Percentiles rank a stretch among this genome's conserved stretches.
Evolutionary conservation across 1,140 invertebrate species (phyloP).

Genomic region (Micrasema minimum): DNA sequence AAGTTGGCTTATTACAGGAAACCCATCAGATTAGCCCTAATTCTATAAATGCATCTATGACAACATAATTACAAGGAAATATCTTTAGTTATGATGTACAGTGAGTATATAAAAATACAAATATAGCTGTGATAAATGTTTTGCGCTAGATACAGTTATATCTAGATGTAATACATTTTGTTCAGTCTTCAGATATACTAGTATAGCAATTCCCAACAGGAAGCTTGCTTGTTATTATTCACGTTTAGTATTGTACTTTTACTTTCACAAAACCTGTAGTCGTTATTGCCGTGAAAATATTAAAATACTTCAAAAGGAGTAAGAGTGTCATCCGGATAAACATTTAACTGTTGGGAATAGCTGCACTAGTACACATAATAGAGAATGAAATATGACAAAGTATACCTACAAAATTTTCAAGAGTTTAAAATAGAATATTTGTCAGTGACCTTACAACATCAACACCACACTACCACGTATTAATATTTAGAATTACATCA

Average conservation of each 20-base stretch:
- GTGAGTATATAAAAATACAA: slow-evolving; percentile 42
- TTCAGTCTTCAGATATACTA: slow-evolving; percentile 36
- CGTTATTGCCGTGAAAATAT: too few relatives aligned
- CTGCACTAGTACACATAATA: slow-evolving; percentile 24
- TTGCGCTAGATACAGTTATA: slow-evolving; percentile 40
- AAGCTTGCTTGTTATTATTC: background rate
- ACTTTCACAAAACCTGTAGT: too few relatives aligned
- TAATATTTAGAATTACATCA: slow-evolving; percentile 27
- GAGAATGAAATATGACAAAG: slow-evolving; percentile 21
- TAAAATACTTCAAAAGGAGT: too few relatives aligned
- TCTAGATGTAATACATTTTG: slow-evolving; percentile 36
- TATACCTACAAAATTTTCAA: background rate
- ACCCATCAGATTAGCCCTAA: slow-evolving; percentile 40
- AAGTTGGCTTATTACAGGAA: slow-evolving; percentile 13
- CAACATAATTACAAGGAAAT: slow-evolving; percentile 27
- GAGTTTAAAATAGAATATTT: slow-evolving; percentile 1
- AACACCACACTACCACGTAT: slow-evolving; percentile 2
- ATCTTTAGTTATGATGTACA: slow-evolving; percentile 13
- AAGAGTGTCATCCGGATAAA: too few relatives aligned
- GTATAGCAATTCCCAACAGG: slow-evolving; percentile 22
- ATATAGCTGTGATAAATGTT: slow-evolving; percentile 37
- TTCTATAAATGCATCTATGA: slow-evolving; percentile 37
- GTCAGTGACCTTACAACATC: slow-evolving; percentile 2
- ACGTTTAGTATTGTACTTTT: too few relatives aligned
- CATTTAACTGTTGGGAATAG: background rate